Evolutionary conservation across 2,888 invertebrate species (phyloP).

Genomic region (Volucella zonaria): DNA sequence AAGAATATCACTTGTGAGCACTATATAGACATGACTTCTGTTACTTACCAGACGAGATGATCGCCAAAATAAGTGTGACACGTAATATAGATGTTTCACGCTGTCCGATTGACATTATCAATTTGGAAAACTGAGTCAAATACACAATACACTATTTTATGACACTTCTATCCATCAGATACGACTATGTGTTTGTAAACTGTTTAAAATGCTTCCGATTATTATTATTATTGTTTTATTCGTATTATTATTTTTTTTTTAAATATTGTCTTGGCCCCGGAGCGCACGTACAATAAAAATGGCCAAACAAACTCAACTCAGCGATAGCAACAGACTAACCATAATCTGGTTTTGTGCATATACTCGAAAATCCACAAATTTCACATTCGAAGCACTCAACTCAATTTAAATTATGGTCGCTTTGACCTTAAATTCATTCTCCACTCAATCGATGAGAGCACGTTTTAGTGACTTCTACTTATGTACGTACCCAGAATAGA

Average conservation of each 20-base stretch:
- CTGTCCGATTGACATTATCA: slow-evolving; percentile 19
- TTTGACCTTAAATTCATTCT: too few relatives aligned
- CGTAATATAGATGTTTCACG: neutral
- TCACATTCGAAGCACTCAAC: too few relatives aligned
- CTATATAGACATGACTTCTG: neutral
- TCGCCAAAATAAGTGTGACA: neutral
- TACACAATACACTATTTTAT: neutral
- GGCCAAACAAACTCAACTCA: neutral
- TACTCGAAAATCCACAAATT: too few relatives aligned
- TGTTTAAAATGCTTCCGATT: neutral
- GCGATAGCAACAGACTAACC: slow-evolving; percentile 6
- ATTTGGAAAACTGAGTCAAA: slow-evolving; percentile 9
- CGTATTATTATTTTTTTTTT: neutral
- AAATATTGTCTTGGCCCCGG: neutral
- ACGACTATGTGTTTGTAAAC: neutral
- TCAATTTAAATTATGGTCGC: too few relatives aligned
- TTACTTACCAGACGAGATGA: slow-evolving; percentile 36
- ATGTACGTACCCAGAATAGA: too few relatives aligned
- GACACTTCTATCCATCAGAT: neutral
- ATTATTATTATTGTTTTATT: too few relatives aligned
- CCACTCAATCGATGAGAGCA: too few relatives aligned
- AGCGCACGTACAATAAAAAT: neutral
- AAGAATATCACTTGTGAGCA: too few relatives aligned
- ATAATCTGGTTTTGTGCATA: slow-evolving; percentile 3
- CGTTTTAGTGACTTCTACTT: too few relatives aligned